Conservation (phyloP, 2,888 invertebrate genomes). For the Galerucella calmariensis region DNA sequence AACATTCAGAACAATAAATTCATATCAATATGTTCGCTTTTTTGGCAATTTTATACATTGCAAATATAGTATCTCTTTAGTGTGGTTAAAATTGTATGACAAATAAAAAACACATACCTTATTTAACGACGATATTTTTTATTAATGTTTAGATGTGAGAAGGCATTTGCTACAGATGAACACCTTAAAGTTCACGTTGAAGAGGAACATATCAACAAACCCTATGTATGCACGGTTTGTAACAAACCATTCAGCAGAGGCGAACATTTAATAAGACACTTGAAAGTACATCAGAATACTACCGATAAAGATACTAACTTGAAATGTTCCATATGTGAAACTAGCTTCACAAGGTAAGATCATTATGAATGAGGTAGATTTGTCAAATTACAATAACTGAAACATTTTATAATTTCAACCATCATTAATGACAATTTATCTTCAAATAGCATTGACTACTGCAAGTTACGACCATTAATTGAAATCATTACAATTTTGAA, state of each 20-base stretch:
- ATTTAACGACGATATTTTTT: not conserved
- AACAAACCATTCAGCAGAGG: constrained; percentile 63
- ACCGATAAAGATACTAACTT: constrained; percentile 55
- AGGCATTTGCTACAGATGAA: constrained; percentile 61
- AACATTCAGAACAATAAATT: too few species aligned
- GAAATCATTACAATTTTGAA: too few species aligned
- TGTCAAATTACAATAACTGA: too few species aligned
- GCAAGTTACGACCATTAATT: too few species aligned
- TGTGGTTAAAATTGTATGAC: too few species aligned
- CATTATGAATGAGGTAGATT: not conserved
- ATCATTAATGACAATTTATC: too few species aligned
- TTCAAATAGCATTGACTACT: too few species aligned
- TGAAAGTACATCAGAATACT: constrained; percentile 60
- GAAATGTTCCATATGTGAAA: constrained; percentile 64
- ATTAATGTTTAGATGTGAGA: constrained; percentile 31
- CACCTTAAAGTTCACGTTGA: constrained; percentile 61
- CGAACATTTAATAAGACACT: constrained; percentile 64
- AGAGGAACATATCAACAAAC: constrained; percentile 63
- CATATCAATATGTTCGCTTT: too few species aligned
- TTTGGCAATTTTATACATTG: too few species aligned
- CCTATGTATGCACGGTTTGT: constrained; percentile 63
- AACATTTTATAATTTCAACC: too few species aligned
- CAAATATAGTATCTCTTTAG: too few species aligned
- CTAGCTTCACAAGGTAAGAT: constrained; percentile 59
- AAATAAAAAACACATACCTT: not conserved